These are phyloP conservation scores for Erythrocercus mccallii DNA, from an alignment of 2,113 vertebrate species.

Conservation along the genomic window DNA sequence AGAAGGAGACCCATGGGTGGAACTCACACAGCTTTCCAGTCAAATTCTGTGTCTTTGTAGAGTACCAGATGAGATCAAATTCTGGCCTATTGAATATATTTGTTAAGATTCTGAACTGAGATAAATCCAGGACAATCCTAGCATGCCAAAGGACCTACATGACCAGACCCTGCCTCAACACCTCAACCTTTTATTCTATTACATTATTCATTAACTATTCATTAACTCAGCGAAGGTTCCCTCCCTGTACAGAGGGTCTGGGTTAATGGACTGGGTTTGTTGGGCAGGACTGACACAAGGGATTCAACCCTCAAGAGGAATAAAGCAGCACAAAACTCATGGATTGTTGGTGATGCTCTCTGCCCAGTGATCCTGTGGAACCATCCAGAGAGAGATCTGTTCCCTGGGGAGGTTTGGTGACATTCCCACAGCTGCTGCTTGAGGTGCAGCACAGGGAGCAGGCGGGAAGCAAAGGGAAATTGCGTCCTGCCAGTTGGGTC, in stretches of 20 bases:
- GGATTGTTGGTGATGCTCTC: neutral
- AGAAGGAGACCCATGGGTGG: neutral
- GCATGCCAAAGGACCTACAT: neutral
- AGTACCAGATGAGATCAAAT: neutral
- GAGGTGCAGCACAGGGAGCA: neutral
- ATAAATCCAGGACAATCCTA: neutral
- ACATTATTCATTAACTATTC: neutral
- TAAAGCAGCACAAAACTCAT: neutral
- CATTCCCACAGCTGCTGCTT: neutral
- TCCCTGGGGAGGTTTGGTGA: neutral
- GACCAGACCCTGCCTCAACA: neutral
- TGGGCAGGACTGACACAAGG: neutral
- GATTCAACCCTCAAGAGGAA: neutral
- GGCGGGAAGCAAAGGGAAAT: neutral
- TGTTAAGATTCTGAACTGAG: neutral
- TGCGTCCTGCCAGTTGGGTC: neutral
- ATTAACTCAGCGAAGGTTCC: neutral
- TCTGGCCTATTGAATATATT: neutral
- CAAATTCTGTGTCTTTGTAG: neutral
- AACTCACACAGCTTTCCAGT: neutral
- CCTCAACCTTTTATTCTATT: neutral
- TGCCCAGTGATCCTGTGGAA: neutral
- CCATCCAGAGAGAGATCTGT: neutral
- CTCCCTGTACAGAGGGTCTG: accelerated
- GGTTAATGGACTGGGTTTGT: no score